A percentile compares a stretch with the other conserved stretches of the same genome.
Conservation (phyloP, 1,140 invertebrate species). For the Agraylea sexmaculata region DNA sequence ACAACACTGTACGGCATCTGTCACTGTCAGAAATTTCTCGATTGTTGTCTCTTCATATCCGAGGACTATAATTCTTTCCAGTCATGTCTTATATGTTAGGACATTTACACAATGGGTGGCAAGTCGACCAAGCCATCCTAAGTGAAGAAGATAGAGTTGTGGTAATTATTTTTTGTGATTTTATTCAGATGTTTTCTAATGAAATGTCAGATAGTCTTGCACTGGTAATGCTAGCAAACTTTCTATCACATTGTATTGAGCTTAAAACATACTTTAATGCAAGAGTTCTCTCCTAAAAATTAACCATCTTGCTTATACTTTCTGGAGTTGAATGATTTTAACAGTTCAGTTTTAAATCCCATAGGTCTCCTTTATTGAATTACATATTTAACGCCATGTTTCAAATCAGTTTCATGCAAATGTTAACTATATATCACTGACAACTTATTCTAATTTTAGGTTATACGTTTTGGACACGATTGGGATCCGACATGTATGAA, state of each 20-base stretch:
- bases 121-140: constrained; percentile 96
- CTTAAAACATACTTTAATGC: too few relatives aligned
- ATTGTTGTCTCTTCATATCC: too few relatives aligned
- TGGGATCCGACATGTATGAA: constrained; percentile 99
- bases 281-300: neutral
- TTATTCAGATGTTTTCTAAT: constrained; percentile 1
- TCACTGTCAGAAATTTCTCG: too few relatives aligned
- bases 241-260: too few relatives aligned
- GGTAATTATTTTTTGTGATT: constrained; percentile 40
- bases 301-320: neutral
- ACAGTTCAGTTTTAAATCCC: too few relatives aligned
- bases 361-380: too few relatives aligned
- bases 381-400: too few relatives aligned
- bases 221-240: constrained; percentile 17
- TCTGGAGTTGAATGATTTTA: neutral
- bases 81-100: constrained; percentile 98
- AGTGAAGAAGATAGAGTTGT: constrained; percentile 97
- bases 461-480: constrained; percentile 97
- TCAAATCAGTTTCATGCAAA: too few relatives aligned
- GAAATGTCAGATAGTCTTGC: neutral
- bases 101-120: constrained; percentile 99
- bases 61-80: too few relatives aligned
- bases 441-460: constrained; percentile 35
- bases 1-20: too few relatives aligned
- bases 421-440: neutral